phyloP scores from a whole-genome alignment of 2,797 vertebrate species.

The Odontamblyopus rebecca region DNA sequence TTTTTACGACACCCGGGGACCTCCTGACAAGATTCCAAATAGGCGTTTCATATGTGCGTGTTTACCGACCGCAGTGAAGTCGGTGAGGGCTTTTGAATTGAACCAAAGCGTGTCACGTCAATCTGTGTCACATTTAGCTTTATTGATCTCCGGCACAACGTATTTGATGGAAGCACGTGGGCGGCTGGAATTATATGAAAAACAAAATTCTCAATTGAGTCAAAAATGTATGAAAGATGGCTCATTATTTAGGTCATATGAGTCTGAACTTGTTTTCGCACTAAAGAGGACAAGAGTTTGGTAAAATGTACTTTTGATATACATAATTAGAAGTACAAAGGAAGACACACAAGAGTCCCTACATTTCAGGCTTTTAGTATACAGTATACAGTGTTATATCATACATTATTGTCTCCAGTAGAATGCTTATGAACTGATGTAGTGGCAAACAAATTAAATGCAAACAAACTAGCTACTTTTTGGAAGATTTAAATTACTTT shows the following conservation, averaged over 20 bases:
- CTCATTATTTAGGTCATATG: slow-evolving; percentile 66
- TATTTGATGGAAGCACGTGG: slow-evolving; percentile 61
- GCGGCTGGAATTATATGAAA: slow-evolving; percentile 58
- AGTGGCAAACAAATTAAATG: too few species aligned
- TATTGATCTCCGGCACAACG: slow-evolving; percentile 62
- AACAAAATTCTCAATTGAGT: slow-evolving; percentile 44
- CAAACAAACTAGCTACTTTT: too few species aligned
- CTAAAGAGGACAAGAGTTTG: slow-evolving; percentile 17
- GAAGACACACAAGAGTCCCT: too few species aligned
- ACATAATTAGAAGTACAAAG: neutral
- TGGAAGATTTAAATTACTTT: too few species aligned
- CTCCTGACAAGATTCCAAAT: slow-evolving; percentile 78
- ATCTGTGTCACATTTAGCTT: slow-evolving; percentile 65
- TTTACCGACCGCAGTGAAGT: slow-evolving; percentile 75
- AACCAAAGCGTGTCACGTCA: slow-evolving; percentile 73
- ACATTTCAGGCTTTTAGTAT: neutral
- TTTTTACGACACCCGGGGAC: slow-evolving; percentile 73
- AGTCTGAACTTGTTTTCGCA: slow-evolving; percentile 40
- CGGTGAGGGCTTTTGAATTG: slow-evolving; percentile 67
- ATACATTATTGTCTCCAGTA: neutral
- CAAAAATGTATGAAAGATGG: slow-evolving; percentile 48
- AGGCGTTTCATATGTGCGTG: slow-evolving; percentile 72
- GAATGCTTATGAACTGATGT: too few species aligned
- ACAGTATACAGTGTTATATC: neutral
- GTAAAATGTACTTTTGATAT: neutral